Percentiles rank a stretch among this genome's conserved stretches.
Conservation (phyloP, 2,113 vertebrate genomes). For the Plectropomus leopardus region DNA sequence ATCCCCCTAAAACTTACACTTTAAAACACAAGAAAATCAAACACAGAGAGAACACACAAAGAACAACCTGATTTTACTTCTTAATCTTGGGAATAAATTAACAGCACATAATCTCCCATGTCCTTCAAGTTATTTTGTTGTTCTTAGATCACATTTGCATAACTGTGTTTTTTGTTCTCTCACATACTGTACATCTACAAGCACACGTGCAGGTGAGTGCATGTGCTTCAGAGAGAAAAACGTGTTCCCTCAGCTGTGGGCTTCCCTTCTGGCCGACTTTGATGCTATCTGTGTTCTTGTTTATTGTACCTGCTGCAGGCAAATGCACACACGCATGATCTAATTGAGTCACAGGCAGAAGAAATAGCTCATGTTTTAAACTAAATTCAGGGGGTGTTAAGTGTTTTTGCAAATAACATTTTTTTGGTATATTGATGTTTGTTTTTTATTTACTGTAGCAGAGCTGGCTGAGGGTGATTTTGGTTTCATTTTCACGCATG, state of each 20-base stretch:
- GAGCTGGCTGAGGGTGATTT: conserved; percentile 8
- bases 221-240: conserved; percentile 32
- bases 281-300: conserved; percentile 46
- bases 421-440: not conserved
- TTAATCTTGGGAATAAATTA: conserved; percentile 47
- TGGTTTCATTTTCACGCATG: not conserved
- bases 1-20: no score
- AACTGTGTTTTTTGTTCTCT: not conserved
- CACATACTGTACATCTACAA: not conserved
- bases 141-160: conserved; percentile 40
- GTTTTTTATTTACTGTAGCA: not conserved
- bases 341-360: conserved; percentile 10
- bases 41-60: not conserved
- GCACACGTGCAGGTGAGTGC: conserved; percentile 39
- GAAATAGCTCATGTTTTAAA: not conserved
- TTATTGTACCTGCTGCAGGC: conserved; percentile 41
- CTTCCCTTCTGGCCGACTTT: conserved; percentile 30
- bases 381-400: not conserved
- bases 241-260: conserved; percentile 25
- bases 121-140: conserved; percentile 31
- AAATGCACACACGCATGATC: not conserved
- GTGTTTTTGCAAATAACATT: not conserved
- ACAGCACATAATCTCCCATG: not conserved
- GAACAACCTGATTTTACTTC: conserved; percentile 11
- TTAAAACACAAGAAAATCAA: conserved; percentile 1